phyloP scores from a whole-genome alignment of 2,797 vertebrate species.

The Sphaeramia orbicularis region DNA sequence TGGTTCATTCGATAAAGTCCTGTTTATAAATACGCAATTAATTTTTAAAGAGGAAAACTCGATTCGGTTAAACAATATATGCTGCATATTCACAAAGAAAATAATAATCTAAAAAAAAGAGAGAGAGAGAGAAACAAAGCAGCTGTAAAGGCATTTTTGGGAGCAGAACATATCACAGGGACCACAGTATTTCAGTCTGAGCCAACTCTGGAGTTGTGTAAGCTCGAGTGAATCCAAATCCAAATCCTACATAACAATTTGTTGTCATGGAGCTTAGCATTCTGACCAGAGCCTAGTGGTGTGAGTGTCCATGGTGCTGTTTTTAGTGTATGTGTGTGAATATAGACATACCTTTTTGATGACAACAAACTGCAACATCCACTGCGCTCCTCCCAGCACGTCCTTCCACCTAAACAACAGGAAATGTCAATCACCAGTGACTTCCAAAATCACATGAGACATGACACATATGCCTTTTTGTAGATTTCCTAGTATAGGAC shows the following conservation, averaged over 20 bases:
- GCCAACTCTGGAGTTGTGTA: constrained; percentile 51
- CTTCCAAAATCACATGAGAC: too few relatives aligned
- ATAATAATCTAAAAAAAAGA: background rate
- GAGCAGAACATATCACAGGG: constrained; percentile 38
- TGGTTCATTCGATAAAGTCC: constrained; percentile 9
- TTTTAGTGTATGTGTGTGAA: background rate
- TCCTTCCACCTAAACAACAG: too few relatives aligned
- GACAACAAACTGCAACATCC: constrained; percentile 18
- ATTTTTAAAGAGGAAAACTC: constrained; percentile 16
- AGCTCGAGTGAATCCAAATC: constrained; percentile 56
- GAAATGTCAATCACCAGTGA: too few relatives aligned
- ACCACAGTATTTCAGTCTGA: constrained; percentile 39
- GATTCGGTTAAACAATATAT: background rate
- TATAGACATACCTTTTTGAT: constrained; percentile 14
- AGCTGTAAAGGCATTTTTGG: constrained; percentile 10
- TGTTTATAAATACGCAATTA: background rate
- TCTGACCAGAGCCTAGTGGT: constrained; percentile 27
- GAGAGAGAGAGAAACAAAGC: background rate
- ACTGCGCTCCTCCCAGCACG: background rate
- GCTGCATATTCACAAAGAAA: too few relatives aligned
- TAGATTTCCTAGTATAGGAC: too few relatives aligned
- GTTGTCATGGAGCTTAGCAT: constrained; percentile 63
- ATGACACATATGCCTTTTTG: too few relatives aligned
- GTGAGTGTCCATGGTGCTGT: background rate
- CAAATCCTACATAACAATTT: constrained; percentile 64